Conservation (phyloP, 2,888 invertebrate genomes). For the Eristalinus sepulchralis region DNA sequence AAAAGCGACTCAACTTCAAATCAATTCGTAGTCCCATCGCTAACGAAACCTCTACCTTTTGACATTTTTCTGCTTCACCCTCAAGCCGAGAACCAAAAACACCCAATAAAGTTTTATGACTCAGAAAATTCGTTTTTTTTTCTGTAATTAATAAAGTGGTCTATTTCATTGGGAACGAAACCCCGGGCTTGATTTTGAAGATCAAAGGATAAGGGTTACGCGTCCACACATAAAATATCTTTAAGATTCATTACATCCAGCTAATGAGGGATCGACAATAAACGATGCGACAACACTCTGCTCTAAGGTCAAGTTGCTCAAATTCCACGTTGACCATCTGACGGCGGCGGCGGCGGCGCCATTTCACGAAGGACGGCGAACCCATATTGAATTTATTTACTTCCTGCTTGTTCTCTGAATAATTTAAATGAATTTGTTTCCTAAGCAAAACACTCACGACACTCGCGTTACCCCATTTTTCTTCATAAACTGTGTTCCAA, state of each 20-base stretch:
- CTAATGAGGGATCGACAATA: neutral
- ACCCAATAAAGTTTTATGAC: slow-evolving; percentile 24
- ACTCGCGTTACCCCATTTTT: neutral
- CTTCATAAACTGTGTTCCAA: neutral
- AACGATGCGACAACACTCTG: neutral
- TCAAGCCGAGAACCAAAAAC: neutral
- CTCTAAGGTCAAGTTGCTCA: neutral
- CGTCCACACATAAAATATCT: neutral
- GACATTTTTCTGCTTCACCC: neutral
- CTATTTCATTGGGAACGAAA: neutral
- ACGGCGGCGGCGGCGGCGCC: neutral
- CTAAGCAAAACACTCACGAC: neutral
- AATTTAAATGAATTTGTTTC: neutral
- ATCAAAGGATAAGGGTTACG: slow-evolving; percentile 11
- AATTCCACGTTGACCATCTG: neutral
- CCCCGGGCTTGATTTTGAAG: neutral
- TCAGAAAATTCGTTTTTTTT: slow-evolving; percentile 8
- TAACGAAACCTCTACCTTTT: slow-evolving; percentile 1
- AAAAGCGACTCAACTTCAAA: neutral
- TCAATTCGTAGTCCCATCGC: slow-evolving; percentile 9
- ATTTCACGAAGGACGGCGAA: neutral
- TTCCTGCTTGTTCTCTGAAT: neutral
- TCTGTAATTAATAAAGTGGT: slow-evolving; percentile 28
- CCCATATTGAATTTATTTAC: neutral
- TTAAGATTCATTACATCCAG: neutral